Percentiles rank a stretch among this genome's conserved stretches.
Conservation (phyloP, 2,113 vertebrate species). For the Neomonachus schauinslandi region DNA sequence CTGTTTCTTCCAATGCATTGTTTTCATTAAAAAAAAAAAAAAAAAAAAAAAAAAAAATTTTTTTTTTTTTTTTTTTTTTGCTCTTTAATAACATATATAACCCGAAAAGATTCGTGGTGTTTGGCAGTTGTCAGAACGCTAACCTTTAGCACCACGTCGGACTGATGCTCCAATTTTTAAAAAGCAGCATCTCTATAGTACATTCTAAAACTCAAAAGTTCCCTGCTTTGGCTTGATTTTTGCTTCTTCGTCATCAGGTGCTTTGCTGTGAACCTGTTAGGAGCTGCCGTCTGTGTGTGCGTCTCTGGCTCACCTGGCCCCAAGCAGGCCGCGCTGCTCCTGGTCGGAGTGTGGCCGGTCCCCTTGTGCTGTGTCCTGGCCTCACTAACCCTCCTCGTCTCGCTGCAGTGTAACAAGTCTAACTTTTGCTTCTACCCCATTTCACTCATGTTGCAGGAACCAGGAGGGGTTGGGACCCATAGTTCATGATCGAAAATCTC, state of each 20-base stretch:
- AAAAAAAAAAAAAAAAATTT: too few species aligned
- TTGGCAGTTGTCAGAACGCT: slow-evolving; percentile 73
- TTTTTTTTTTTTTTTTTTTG: background rate
- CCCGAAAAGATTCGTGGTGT: slow-evolving; percentile 41
- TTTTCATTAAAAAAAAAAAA: slow-evolving; percentile 1
- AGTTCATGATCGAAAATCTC: slow-evolving; percentile 99
- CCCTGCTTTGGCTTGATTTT: slow-evolving; percentile 78
- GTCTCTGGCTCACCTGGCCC: slow-evolving; percentile 68
- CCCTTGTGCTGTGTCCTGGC: slow-evolving; percentile 78
- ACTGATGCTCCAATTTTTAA: background rate
- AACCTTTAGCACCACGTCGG: background rate
- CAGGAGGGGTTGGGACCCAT: slow-evolving; percentile 98
- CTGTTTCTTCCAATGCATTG: slow-evolving; percentile 59
- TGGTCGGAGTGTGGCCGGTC: slow-evolving; percentile 55
- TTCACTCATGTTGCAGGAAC: slow-evolving; percentile 96
- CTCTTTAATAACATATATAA: slow-evolving; percentile 17
- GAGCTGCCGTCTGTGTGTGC: slow-evolving; percentile 72
- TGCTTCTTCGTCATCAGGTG: slow-evolving; percentile 56
- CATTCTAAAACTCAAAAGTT: background rate
- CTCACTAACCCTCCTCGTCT: slow-evolving; percentile 89
- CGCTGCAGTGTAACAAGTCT: slow-evolving; percentile 88
- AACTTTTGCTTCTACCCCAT: slow-evolving; percentile 94
- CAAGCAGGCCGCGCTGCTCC: slow-evolving; percentile 62
- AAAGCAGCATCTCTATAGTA: slow-evolving; percentile 56
- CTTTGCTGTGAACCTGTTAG: slow-evolving; percentile 65